Base-by-base conservation (phyloP, 2,797 vertebrate genomes). In the Triplophysa bombifrons region DNA sequence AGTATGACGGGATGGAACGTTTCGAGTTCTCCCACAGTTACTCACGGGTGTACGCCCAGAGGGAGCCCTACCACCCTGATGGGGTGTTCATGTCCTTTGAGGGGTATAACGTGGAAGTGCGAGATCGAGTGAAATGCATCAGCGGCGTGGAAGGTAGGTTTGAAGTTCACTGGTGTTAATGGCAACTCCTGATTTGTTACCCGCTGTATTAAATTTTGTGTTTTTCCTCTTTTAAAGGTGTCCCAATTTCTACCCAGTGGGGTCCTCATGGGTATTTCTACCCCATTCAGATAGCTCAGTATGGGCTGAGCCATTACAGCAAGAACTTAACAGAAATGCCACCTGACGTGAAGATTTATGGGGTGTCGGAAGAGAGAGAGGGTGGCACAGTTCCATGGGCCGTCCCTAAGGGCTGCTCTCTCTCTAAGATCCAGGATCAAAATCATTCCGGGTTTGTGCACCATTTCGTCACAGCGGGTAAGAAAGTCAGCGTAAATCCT, bases 1-100 rank as follows among this genome's bases (percentile, higher is more conserved):
- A 93, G 80, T 89, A 94, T 7, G 94, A 95, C 0, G 94, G 94
- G 55, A 86, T 81, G 1, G 94, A 95, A 53, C 77, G 95, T 1
- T 96, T 96, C 85, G 95, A 96, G 81, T 96, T 96, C 84, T 96
- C 95, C n/a, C 95, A 96, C 80, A 95, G 94, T 80, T 96, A 96
- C 69, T 96, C 95, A 85, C 93, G 92, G 84, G 95, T 96, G 0
- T 96, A 96, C 58, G 87, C 94, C 0, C 95, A 95, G 82, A 89
- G 94, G 74, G 93, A 92, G 0, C 94, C 94, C 0, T 96, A 96
- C 85, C 93, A 94, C 73, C 94, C 95, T 0, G 92, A 95, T 1
- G 95, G 95, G 3, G 95, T 96, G 71, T 95, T 96, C 84, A 96
- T 96, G 95, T 95, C 94, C 53, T 96, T 96, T 8, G 95, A 96